These are phyloP conservation scores for Drosophila repleta DNA, from an alignment of 1,140 invertebrate genomes.

Conservation along the genomic window DNA sequence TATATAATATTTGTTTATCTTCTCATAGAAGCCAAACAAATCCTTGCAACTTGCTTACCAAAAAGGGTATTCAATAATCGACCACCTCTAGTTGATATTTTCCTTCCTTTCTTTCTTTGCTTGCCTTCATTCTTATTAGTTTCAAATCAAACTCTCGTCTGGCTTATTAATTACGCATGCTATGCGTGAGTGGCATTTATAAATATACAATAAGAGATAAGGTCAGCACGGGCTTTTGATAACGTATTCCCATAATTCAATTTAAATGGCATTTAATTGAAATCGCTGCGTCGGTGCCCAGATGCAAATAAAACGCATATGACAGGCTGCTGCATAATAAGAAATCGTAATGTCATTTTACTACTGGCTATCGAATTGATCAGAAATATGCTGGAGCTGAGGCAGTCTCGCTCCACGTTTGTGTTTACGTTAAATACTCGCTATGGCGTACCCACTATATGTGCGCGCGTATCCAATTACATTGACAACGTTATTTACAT, in stretches of 20 bases:
- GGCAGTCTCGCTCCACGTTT: not conserved
- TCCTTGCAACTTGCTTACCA: too few relatives aligned
- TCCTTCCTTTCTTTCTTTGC: not conserved
- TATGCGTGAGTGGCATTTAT: conserved; percentile 26
- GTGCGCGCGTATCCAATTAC: conserved; percentile 67
- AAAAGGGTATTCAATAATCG: too few relatives aligned
- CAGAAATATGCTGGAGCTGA: not conserved
- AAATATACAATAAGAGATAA: not conserved
- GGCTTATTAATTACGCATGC: conserved; percentile 24
- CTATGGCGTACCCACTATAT: conserved; percentile 27
- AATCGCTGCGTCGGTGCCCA: conserved; percentile 58
- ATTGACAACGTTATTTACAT: conserved; percentile 76
- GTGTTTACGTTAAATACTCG: conserved; percentile 67
- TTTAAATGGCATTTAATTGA: conserved; percentile 78
- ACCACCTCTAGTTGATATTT: too few relatives aligned
- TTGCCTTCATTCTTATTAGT: not conserved
- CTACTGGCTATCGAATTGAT: conserved; percentile 2
- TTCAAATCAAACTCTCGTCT: conserved; percentile 20
- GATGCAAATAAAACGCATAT: conserved; percentile 72
- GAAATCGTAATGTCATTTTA: conserved; percentile 71
- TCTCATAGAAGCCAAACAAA: not conserved
- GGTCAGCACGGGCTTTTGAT: conserved; percentile 1
- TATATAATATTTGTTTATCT: not conserved
- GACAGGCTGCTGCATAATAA: conserved; percentile 72
- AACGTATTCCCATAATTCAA: conserved; percentile 49